Conservation (phyloP, 2,888 invertebrate genomes). For the Lymantria dispar region DNA sequence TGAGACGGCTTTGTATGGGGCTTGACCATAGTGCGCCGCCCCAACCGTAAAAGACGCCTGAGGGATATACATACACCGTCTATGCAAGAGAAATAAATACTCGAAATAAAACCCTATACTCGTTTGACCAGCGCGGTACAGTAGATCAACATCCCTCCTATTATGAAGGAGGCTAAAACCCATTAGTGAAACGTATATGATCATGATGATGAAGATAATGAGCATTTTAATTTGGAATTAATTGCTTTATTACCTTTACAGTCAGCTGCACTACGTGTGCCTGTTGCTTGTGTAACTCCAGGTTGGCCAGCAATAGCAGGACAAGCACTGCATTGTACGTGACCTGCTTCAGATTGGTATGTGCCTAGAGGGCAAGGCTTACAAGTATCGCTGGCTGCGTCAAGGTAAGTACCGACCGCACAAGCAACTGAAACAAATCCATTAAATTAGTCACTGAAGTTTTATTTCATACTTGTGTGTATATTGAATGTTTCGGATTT, state of each 20-base stretch:
- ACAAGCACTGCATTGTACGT: constrained; percentile 93
- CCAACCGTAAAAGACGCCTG: no score
- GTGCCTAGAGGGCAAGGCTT: constrained; percentile 93
- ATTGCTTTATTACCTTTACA: constrained; percentile 86
- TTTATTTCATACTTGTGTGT: not conserved
- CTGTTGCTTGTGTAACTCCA: constrained; percentile 93
- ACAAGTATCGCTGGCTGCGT: constrained; percentile 89
- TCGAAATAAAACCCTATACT: no score
- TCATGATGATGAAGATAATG: no score
- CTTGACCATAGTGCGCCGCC: no score
- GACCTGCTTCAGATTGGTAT: constrained; percentile 96
- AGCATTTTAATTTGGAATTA: not conserved
- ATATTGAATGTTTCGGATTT: not conserved
- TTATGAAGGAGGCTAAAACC: no score
- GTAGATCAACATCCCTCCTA: no score
- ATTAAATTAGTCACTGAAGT: not conserved
- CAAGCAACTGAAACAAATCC: constrained; percentile 87
- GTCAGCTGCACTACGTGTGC: constrained; percentile 93
- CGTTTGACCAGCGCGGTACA: no score
- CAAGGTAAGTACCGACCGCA: constrained; percentile 94
- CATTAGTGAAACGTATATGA: no score
- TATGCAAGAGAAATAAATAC: no score
- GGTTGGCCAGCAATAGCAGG: constrained; percentile 94
- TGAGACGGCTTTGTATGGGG: no score
- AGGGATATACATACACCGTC: no score